These are phyloP conservation scores for Eolophus roseicapilla DNA, from an alignment of 2,113 vertebrate species.

Conservation along the genomic window DNA sequence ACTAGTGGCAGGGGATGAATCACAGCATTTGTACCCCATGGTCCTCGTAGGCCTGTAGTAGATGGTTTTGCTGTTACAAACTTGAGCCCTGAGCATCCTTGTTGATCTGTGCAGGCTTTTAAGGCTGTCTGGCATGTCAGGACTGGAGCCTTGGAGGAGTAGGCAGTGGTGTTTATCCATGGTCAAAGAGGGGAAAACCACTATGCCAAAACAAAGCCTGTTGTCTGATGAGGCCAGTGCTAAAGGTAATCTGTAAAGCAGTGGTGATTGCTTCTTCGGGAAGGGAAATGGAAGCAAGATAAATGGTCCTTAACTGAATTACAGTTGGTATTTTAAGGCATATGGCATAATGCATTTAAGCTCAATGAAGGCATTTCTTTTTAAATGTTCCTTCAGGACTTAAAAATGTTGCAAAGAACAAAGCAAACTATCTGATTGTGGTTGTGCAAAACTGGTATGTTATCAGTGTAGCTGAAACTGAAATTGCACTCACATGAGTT, in stretches of 20 bases:
- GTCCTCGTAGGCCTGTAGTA: background rate
- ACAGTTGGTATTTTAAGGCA: background rate
- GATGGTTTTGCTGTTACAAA: background rate
- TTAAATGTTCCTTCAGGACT: background rate
- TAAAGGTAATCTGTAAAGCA: background rate
- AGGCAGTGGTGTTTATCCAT: background rate
- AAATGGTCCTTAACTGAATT: background rate
- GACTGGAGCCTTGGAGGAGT: background rate
- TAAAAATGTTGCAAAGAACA: background rate
- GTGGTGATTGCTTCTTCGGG: background rate
- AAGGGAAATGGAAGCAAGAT: background rate
- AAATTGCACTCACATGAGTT: background rate
- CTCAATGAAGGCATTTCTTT: background rate
- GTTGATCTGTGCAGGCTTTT: background rate
- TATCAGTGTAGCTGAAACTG: background rate
- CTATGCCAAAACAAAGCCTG: background rate
- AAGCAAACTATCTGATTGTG: background rate
- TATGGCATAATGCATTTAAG: background rate
- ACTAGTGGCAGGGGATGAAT: fast-evolving
- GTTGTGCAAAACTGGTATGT: background rate
- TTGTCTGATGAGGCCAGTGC: background rate
- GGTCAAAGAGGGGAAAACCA: conserved; percentile 11
- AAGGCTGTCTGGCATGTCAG: background rate
- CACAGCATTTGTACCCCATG: background rate
- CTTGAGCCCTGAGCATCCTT: background rate